These are phyloP conservation scores for Melipona beecheii DNA, from an alignment of 2,888 invertebrate genomes.

Conservation along the genomic window DNA sequence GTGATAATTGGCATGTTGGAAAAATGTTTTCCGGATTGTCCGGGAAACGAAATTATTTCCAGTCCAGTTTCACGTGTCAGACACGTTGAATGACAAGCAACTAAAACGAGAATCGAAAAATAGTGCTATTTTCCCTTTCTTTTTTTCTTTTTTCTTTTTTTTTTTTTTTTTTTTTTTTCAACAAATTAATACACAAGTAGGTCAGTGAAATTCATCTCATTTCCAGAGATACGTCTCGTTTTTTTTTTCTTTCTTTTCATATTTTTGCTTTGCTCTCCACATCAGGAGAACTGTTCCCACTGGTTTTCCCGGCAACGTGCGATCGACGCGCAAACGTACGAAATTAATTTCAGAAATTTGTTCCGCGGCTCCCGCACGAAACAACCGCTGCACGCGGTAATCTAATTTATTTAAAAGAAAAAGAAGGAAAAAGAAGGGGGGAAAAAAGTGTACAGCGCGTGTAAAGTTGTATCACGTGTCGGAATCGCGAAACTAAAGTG, in stretches of 20 bases:
- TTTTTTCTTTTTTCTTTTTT: no score
- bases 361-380: not conserved
- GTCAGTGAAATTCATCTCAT: not conserved
- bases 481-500: not conserved
- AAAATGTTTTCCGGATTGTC: not conserved
- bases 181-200: not conserved
- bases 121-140: not conserved
- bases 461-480: not conserved
- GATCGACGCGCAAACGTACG: conserved; percentile 13
- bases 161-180: not conserved
- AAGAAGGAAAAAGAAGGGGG: not conserved
- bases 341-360: conserved; percentile 19
- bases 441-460: not conserved
- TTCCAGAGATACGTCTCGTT: not conserved
- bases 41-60: not conserved
- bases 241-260: not conserved
- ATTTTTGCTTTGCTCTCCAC: no score
- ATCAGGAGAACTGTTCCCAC: not conserved
- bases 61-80: not conserved
- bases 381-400: not conserved
- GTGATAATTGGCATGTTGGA: not conserved
- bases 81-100: conserved; percentile 5
- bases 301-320: not conserved
- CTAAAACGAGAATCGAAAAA: not conserved
- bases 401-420: conserved; percentile 4